Conservation (phyloP, 2,888 invertebrate genomes). For the Agelastica alni region DNA sequence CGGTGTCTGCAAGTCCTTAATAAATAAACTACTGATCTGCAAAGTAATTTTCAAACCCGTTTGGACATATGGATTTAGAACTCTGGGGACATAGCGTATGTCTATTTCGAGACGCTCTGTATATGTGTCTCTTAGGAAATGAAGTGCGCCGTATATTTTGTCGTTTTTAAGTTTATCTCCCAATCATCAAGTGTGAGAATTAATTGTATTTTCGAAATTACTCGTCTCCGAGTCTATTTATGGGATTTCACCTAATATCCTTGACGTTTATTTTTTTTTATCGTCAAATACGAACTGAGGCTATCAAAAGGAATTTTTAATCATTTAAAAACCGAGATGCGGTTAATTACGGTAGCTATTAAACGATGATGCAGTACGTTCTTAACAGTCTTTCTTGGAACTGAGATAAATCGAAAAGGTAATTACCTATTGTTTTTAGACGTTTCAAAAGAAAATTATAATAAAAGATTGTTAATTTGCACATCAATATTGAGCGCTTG, state of each 20-base stretch:
- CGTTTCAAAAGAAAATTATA: conserved; percentile 14
- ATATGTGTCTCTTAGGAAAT: too few relatives aligned
- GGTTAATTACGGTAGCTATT: conserved; percentile 11
- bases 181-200: too few relatives aligned
- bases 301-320: conserved; percentile 9
- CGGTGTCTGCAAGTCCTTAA: too few relatives aligned
- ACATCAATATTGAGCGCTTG: background rate
- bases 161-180: too few relatives aligned
- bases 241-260: background rate
- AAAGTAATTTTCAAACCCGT: too few relatives aligned
- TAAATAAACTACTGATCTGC: too few relatives aligned
- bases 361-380: conserved; percentile 6
- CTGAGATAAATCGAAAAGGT: conserved; percentile 15
- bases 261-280: background rate
- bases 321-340: conserved; percentile 5
- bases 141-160: too few relatives aligned
- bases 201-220: too few relatives aligned
- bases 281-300: background rate
- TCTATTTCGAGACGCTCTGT: too few relatives aligned
- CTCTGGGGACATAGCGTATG: too few relatives aligned
- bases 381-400: conserved; percentile 12
- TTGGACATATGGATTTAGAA: too few relatives aligned
- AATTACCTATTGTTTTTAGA: conserved; percentile 20
- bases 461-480: background rate
- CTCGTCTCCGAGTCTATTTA: background rate